Evolutionary conservation across 2,113 vertebrate species (phyloP).

Genomic region (Dendropsophus ebraccatus): DNA sequence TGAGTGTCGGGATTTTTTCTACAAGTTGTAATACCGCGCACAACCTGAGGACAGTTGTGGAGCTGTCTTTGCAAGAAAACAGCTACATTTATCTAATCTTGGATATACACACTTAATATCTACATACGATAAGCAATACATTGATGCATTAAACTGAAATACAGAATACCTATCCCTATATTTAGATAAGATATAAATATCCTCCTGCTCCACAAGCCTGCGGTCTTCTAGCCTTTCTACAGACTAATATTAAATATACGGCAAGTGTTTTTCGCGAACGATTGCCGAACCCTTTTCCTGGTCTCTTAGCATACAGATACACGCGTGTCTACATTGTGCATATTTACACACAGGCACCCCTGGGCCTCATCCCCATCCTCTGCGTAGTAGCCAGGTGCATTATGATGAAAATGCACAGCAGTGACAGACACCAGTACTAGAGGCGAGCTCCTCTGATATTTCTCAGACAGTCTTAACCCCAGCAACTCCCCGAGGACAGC

Average conservation of each 20-base stretch:
- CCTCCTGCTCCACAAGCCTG: not conserved
- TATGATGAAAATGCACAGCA: conserved; percentile 13
- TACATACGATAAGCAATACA: not conserved
- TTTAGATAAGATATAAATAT: conserved; percentile 20
- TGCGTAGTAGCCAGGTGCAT: conserved; percentile 7
- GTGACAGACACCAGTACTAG: conserved; percentile 34
- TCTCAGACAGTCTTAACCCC: conserved; percentile 34
- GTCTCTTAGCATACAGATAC: not conserved
- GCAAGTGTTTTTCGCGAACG: not conserved
- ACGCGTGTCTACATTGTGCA: not conserved
- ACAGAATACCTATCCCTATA: not conserved
- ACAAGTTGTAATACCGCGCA: too few species aligned
- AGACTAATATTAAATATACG: conserved; percentile 5
- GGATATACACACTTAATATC: too few species aligned
- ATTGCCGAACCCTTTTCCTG: not conserved
- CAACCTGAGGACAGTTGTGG: too few species aligned
- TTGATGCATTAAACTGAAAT: not conserved
- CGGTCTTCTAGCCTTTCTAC: not conserved
- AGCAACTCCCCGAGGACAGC: conserved; percentile 36
- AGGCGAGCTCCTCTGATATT: conserved; percentile 27
- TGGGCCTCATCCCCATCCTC: not conserved
- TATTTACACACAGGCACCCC: not conserved
- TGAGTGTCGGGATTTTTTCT: too few species aligned
- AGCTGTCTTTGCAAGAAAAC: too few species aligned
- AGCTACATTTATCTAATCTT: too few species aligned